phyloP scores from a whole-genome alignment of 2,113 vertebrate species.

The Dipodomys spectabilis region DNA sequence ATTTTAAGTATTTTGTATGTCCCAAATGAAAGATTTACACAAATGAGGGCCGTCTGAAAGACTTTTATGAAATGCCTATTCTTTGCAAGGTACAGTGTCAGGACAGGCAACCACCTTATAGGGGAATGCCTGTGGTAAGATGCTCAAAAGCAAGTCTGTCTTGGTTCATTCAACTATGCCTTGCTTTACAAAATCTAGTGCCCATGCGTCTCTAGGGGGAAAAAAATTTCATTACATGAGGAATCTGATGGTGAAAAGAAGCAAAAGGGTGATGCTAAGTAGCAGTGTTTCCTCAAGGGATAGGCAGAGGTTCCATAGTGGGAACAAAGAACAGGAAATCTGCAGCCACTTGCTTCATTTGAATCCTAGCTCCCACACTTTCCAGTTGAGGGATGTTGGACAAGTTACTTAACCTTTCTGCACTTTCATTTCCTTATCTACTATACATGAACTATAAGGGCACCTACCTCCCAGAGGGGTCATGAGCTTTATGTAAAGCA shows the following conservation, averaged over 20 bases:
- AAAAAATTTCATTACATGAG: conserved; percentile 23
- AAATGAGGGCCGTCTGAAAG: neutral
- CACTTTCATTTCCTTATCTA: neutral
- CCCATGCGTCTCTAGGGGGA: conserved; percentile 36
- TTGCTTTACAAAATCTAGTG: conserved; percentile 26
- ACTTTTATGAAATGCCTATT: conserved; percentile 9
- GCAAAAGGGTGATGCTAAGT: neutral
- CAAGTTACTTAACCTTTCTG: neutral
- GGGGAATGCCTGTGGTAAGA: neutral
- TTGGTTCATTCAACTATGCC: neutral
- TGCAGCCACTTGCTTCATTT: neutral
- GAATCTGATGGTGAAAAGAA: conserved; percentile 36
- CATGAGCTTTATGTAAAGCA: neutral
- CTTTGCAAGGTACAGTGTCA: neutral
- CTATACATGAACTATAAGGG: neutral
- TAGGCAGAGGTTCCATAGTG: neutral
- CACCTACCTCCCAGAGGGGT: neutral
- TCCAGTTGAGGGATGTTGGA: neutral
- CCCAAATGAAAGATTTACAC: conserved; percentile 43
- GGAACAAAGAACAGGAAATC: neutral
- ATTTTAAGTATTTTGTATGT: conserved; percentile 53
- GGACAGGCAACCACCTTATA: neutral
- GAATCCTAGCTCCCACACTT: neutral
- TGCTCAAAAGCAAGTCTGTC: conserved; percentile 37
- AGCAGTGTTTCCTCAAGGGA: neutral